Base-by-base conservation (phyloP, 1,140 invertebrate species). In the Cyclina sinensis region DNA sequence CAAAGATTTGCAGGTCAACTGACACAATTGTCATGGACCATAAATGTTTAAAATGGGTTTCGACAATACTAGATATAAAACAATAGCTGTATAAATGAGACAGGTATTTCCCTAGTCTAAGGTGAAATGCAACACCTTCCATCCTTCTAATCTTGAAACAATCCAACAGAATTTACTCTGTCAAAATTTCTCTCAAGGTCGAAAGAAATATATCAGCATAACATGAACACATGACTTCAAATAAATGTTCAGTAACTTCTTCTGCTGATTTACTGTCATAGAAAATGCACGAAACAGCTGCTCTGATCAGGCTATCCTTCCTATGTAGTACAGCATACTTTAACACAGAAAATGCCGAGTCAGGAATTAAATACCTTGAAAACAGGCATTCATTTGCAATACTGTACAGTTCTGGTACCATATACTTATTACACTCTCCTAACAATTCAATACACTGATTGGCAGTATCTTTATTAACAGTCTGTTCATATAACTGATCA, bases 321-420 rank as follows among this genome's bases (percentile, higher is more conserved):
- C 57, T 43, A 78, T 89, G 59, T n/a, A 82, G 16, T 24, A 35
- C 78, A 43, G 48, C 78, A 74, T 70, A 73, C 79, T 88, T 65
- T 5, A 74, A 46, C 39, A 83, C 37, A 1, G 30, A 18, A 46
- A 73, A 68, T 27, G 51, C 46, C 30, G 80, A 30, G 18, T 82
- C 86, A 4, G 78, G 70, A 1, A 73, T 59, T 51, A 81, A 9
- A 27, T 73, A 80, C 46, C 46, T n/a, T 9, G 21, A 46, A 27
- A 37, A 73, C n/a, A 88, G 68, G 24, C 46, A 83, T 24, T 74
- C 51, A 24, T 35, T 27, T 16, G 59, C 27, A 37, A 54, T 9
- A 32, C 12, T 51, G 9, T 57, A 48, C n/a, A 89, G 73, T 21
- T 43, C 48, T 9, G n/a, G 0, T 30, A 84, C 18, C 70, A 89